Percentiles rank a stretch among this genome's conserved stretches.
Conservation (phyloP, 2,797 vertebrate genomes). For the Pseudochromis fuscus region DNA sequence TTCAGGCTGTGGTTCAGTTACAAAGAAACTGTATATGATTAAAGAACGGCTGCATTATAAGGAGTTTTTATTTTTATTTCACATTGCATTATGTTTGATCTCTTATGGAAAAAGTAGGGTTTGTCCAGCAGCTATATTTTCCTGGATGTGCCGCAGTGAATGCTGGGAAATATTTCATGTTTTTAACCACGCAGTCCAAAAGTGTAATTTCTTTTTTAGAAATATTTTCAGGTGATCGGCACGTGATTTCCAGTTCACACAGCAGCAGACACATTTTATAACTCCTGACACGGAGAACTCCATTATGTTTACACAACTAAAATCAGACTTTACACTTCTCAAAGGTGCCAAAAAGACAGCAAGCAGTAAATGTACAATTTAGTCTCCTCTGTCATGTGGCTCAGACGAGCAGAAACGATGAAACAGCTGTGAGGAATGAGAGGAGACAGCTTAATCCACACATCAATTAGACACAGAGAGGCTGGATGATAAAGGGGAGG, state of each 20-base stretch:
- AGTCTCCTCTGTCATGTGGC: conserved; percentile 20
- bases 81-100: conserved; percentile 15
- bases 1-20: conserved; percentile 44
- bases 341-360: conserved; percentile 16
- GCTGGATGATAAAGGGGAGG: conserved; percentile 41
- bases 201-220: conserved; percentile 32
- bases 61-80: conserved; percentile 10
- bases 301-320: conserved; percentile 15
- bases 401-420: conserved; percentile 45
- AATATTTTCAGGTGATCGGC: conserved; percentile 64
- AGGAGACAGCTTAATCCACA: conserved; percentile 75
- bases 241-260: conserved; percentile 57
- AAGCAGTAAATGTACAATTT: conserved; percentile 22
- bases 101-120: conserved; percentile 24
- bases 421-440: conserved; percentile 71
- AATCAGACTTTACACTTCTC: conserved; percentile 9
- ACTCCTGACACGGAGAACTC: conserved; percentile 26
- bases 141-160: conserved; percentile 13
- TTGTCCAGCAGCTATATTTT: conserved; percentile 22
- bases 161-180: conserved; percentile 20
- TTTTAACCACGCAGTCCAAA: conserved; percentile 39
- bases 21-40: conserved; percentile 38
- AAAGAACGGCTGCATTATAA: conserved; percentile 20
- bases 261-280: conserved; percentile 26
- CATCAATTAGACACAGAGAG: conserved; percentile 72